Percentiles rank a stretch among this genome's conserved stretches.
These are phyloP conservation scores for Hedychridium roseum DNA, from an alignment of 2,888 invertebrate species.

Conservation along the genomic window DNA sequence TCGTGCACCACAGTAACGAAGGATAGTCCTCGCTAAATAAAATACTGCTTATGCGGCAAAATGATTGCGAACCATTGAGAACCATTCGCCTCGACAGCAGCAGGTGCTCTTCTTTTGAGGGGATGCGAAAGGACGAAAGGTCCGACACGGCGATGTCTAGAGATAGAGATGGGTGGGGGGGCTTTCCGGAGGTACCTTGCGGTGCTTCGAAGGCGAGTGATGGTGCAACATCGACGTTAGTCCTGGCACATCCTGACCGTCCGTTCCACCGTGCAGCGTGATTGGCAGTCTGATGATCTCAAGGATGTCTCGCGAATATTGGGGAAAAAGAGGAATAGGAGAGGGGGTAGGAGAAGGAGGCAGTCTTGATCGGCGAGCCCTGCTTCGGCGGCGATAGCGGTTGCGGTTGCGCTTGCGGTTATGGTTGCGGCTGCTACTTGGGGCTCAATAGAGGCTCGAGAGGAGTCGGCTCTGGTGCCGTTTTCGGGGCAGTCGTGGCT, in stretches of 20 bases:
- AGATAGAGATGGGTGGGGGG: not conserved
- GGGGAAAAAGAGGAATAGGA: slow-evolving; percentile 14
- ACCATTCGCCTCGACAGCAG: slow-evolving; percentile 9
- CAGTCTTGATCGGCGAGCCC: slow-evolving; percentile 61
- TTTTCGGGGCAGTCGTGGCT: slow-evolving; percentile 51
- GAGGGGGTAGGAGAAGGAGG: slow-evolving; percentile 40
- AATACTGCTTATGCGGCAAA: slow-evolving; percentile 28
- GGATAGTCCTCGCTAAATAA: no score
- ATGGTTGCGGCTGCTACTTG: no score
- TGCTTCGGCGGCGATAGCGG: slow-evolving; percentile 30
- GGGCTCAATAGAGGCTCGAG: slow-evolving; percentile 57
- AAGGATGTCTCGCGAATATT: slow-evolving; percentile 41
- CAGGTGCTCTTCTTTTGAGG: no score
- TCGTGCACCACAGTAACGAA: no score
- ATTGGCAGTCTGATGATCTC: slow-evolving; percentile 42
- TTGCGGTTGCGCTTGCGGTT: no score
- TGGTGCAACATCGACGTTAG: slow-evolving; percentile 33
- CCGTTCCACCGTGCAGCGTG: slow-evolving; percentile 39
- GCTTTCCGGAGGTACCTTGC: slow-evolving; percentile 14
- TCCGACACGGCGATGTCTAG: slow-evolving; percentile 16
- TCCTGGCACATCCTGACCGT: slow-evolving; percentile 43
- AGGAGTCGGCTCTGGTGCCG: slow-evolving; percentile 50
- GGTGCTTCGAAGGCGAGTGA: slow-evolving; percentile 35
- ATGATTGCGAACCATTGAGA: slow-evolving; percentile 25
- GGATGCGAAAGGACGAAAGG: slow-evolving; percentile 6